Percentiles rank a stretch among this genome's conserved stretches.
phyloP scores from a whole-genome alignment of 1,140 invertebrate species.

The Pomacea maculata region DNA sequence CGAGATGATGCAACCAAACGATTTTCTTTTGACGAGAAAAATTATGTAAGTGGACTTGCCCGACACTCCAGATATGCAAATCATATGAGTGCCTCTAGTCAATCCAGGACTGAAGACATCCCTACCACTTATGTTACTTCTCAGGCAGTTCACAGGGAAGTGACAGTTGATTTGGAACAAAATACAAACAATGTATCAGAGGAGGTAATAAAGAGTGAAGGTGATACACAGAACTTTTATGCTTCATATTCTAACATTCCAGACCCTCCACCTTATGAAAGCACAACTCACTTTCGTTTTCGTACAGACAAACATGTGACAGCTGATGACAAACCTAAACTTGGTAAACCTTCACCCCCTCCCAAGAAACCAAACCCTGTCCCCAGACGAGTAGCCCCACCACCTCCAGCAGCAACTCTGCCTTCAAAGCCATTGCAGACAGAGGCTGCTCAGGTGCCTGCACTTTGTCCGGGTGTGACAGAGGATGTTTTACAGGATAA shows the following conservation, averaged over 20 bases:
- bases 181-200: too few relatives aligned
- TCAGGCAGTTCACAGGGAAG: too few relatives aligned
- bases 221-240: neutral
- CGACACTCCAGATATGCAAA: neutral
- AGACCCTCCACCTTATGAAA: neutral
- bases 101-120: neutral
- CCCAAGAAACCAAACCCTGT: conserved; percentile 33
- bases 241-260: conserved; percentile 6
- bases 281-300: neutral
- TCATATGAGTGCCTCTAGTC: neutral
- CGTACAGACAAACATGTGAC: conserved; percentile 1
- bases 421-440: neutral
- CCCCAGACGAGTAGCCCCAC: conserved; percentile 24
- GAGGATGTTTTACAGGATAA: neutral
- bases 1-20: conserved; percentile 5
- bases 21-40: conserved; percentile 18
- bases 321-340: neutral
- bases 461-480: neutral
- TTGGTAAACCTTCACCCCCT: conserved; percentile 21
- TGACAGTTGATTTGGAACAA: too few relatives aligned
- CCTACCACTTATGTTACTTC: neutral
- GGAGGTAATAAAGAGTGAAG: neutral
- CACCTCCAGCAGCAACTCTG: conserved; percentile 23
- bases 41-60: neutral
- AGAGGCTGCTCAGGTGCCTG: conserved; percentile 1